A percentile compares a stretch with the other conserved stretches of the same genome.
phyloP scores from a whole-genome alignment of 2,888 invertebrate genomes.

The Platycnemis pennipes region DNA sequence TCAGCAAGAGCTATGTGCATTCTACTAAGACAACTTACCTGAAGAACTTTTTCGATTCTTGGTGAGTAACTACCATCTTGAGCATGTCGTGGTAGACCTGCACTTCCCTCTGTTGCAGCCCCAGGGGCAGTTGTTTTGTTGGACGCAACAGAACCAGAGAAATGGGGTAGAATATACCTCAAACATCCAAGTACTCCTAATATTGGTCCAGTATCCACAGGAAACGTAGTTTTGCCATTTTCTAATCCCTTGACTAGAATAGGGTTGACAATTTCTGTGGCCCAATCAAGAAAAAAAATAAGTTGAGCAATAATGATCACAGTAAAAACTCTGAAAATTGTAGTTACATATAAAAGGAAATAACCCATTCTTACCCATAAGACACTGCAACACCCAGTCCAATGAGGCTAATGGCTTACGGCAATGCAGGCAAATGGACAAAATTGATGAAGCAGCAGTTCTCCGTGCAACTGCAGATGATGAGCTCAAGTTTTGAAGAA shows the following conservation, averaged over 20 bases:
- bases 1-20: too few relatives aligned
- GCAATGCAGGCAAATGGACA: conserved; percentile 89
- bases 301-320: not conserved
- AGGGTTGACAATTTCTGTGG: conserved; percentile 72
- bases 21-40: too few relatives aligned
- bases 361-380: conserved; percentile 80
- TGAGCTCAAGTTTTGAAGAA: conserved; percentile 84
- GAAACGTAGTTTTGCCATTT: conserved; percentile 13
- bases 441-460: conserved; percentile 89
- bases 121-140: conserved; percentile 22
- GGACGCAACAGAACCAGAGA: not conserved
- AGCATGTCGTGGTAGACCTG: conserved; percentile 76
- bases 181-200: conserved; percentile 64
- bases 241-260: conserved; percentile 75
- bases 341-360: not conserved
- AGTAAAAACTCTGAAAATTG: not conserved
- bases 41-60: conserved; percentile 77
- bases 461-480: conserved; percentile 89
- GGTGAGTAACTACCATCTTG: conserved; percentile 75
- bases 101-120: conserved; percentile 74
- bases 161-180: conserved; percentile 53
- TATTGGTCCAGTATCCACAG: conserved; percentile 56
- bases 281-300: conserved; percentile 6
- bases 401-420: conserved; percentile 86
- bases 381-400: conserved; percentile 84